These are phyloP conservation scores for Petrolisthes manimaculis DNA, from an alignment of 2,888 invertebrate genomes.

Conservation along the genomic window DNA sequence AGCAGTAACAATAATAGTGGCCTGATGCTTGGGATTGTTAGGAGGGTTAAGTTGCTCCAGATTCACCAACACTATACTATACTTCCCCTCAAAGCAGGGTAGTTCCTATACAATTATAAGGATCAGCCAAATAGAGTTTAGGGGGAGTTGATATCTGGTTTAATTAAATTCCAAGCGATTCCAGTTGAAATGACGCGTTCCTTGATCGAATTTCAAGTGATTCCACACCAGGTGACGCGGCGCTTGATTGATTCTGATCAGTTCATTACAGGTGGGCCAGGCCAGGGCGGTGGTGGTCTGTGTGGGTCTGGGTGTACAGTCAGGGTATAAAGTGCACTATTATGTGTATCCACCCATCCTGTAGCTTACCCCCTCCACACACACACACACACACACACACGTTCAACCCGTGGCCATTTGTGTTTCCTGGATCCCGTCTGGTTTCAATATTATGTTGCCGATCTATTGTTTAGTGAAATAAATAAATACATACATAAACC, in stretches of 20 bases:
- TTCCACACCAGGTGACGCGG: constrained; percentile 8
- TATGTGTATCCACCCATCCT: too few species aligned
- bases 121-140: background rate
- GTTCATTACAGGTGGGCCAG: background rate
- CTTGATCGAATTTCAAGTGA: constrained; percentile 36
- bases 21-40: too few species aligned
- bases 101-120: background rate
- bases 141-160: constrained; percentile 6
- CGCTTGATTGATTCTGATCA: background rate
- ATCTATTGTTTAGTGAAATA: too few species aligned
- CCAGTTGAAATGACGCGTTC: constrained; percentile 20
- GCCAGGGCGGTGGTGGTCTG: too few species aligned
- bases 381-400: too few species aligned
- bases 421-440: too few species aligned
- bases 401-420: too few species aligned
- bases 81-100: background rate
- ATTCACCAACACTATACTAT: too few species aligned
- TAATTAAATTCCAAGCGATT: constrained; percentile 41
- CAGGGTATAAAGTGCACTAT: background rate
- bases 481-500: too few species aligned
- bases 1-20: too few species aligned
- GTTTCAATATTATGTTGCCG: too few species aligned
- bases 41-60: background rate
- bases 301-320: background rate
- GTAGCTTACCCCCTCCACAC: too few species aligned